These are phyloP conservation scores for Ploceus nigricollis DNA, from an alignment of 2,113 vertebrate species.

Conservation along the genomic window DNA sequence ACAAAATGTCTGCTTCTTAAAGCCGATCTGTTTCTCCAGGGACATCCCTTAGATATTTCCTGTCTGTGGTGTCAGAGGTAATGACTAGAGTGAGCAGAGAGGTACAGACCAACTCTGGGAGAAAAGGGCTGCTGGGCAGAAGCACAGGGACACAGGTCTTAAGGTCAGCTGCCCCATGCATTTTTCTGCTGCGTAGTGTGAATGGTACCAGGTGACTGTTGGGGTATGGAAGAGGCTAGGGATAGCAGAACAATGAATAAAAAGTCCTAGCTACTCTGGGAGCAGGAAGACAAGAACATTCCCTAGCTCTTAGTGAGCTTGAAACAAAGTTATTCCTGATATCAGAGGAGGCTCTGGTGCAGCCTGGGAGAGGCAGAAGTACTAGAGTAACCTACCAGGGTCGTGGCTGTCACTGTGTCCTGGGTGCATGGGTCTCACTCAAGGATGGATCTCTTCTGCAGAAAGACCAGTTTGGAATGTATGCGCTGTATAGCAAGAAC, in stretches of 20 bases:
- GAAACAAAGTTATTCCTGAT: not conserved
- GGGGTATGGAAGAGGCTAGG: not conserved
- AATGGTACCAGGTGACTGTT: rapidly evolving
- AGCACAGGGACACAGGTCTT: not conserved
- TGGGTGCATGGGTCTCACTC: not conserved
- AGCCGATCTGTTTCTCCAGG: not conserved
- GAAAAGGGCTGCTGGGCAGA: not conserved
- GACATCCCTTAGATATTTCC: not conserved
- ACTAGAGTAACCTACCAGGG: not conserved
- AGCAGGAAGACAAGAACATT: not conserved
- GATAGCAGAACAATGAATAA: not conserved
- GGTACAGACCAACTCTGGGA: not conserved
- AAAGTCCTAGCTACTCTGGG: not conserved
- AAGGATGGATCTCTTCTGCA: constrained; percentile 31
- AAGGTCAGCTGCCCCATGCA: not conserved
- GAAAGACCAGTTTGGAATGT: constrained; percentile 88
- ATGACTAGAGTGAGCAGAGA: not conserved
- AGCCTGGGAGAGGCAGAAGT: not conserved
- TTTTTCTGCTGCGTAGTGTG: not conserved
- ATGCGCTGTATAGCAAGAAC: constrained; percentile 86
- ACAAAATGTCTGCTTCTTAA: not conserved
- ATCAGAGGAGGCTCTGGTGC: not conserved
- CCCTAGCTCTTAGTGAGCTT: not conserved
- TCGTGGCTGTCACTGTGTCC: rapidly evolving
- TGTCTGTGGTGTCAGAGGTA: not conserved